These are phyloP conservation scores for Melanotaenia nigrans DNA, from an alignment of 2,797 vertebrate species.

Conservation along the genomic window DNA sequence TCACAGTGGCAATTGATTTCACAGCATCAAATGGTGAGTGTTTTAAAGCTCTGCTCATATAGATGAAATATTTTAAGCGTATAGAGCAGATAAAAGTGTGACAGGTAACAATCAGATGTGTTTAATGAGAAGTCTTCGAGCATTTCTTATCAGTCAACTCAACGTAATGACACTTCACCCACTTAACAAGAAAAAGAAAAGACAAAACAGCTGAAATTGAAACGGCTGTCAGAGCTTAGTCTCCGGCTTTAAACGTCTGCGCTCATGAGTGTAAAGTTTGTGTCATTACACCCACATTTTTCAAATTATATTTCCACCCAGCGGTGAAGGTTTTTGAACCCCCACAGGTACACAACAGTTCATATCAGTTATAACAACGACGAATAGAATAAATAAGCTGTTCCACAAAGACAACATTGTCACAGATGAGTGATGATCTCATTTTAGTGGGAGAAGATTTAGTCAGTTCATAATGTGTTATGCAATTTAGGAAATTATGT, in stretches of 20 bases:
- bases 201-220: slow-evolving; percentile 24
- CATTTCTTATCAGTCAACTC: slow-evolving; percentile 16
- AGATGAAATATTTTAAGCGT: slow-evolving; percentile 5
- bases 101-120: slow-evolving; percentile 16
- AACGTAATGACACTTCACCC: background rate
- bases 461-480: slow-evolving; percentile 34
- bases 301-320: slow-evolving; percentile 12
- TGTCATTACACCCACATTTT: slow-evolving; percentile 22
- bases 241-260: slow-evolving; percentile 17
- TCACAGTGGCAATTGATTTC: slow-evolving; percentile 99
- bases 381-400: slow-evolving; percentile 24
- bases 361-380: slow-evolving; percentile 20
- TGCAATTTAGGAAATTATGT: slow-evolving; percentile 26
- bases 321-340: slow-evolving; percentile 26
- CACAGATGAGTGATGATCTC: slow-evolving; percentile 36
- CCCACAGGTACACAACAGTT: slow-evolving; percentile 14
- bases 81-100: slow-evolving; percentile 31
- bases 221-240: slow-evolving; percentile 8
- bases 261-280: slow-evolving; percentile 9
- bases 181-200: background rate
- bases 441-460: slow-evolving; percentile 34
- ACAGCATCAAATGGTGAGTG: slow-evolving; percentile 97
- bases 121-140: slow-evolving; percentile 18
- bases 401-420: background rate
- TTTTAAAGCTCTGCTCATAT: slow-evolving; percentile 32